phyloP scores from a whole-genome alignment of 2,888 invertebrate genomes.

The Dynastes hyllus region DNA sequence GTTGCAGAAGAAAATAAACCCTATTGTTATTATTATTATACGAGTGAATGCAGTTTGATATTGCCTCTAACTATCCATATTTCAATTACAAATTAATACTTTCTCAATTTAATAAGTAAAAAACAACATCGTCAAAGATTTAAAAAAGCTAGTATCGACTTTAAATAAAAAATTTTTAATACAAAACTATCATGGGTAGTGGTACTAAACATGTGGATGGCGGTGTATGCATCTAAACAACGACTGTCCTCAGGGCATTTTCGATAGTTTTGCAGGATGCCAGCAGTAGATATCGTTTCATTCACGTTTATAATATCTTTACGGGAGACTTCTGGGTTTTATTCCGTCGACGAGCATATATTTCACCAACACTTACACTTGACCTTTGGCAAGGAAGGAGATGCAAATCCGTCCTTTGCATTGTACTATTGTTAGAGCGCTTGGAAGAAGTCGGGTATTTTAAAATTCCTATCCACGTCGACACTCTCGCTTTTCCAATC shows the following conservation, averaged over 20 bases:
- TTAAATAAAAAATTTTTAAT: no score
- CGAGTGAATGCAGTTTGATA: no score
- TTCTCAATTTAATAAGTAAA: no score
- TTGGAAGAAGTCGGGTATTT: background rate
- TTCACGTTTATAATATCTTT: constrained; percentile 5
- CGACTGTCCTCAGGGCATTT: background rate
- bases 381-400: constrained; percentile 16
- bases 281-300: constrained; percentile 8
- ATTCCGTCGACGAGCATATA: constrained; percentile 16
- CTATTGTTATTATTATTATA: no score
- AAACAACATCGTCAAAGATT: no score
- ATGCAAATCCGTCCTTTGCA: constrained; percentile 18
- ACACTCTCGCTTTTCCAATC: constrained; percentile 6
- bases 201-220: background rate
- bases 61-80: no score
- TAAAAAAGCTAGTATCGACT: no score
- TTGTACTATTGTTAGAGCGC: constrained; percentile 1
- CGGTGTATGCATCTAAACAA: background rate
- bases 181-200: background rate
- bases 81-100: no score
- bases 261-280: background rate
- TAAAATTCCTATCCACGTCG: background rate
- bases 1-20: no score
- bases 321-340: constrained; percentile 1
- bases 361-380: constrained; percentile 9